Evolutionary conservation across 2,888 invertebrate genomes (phyloP).

Genomic region (Caenorhabditis sp.): DNA sequence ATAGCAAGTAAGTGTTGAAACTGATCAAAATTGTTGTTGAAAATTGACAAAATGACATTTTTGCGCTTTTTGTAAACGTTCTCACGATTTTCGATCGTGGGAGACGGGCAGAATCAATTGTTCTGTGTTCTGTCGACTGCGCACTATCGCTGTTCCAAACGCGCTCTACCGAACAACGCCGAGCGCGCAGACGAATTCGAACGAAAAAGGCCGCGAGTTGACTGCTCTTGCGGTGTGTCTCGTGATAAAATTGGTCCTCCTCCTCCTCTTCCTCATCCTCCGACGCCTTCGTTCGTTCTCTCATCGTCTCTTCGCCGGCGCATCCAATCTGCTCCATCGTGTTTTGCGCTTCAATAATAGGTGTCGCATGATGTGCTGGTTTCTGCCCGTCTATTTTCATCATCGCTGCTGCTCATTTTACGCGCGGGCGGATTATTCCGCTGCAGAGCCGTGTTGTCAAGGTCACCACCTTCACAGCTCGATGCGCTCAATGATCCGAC

Average conservation of each 20-base stretch:
- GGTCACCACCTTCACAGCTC: background rate
- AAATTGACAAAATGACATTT: no score
- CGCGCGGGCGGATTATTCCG: background rate
- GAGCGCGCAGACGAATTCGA: conserved; percentile 19
- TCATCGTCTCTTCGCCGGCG: background rate
- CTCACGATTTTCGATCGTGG: no score
- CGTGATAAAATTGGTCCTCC: conserved; percentile 33
- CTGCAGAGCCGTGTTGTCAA: no score
- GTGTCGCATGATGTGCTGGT: conserved; percentile 18
- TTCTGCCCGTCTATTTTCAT: conserved; percentile 3
- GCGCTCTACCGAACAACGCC: conserved; percentile 23
- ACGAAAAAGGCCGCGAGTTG: conserved; percentile 43
- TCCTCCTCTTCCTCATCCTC: background rate
- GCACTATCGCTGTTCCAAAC: conserved; percentile 8
- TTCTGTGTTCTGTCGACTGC: no score
- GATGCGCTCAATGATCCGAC: no score
- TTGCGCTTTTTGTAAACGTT: no score
- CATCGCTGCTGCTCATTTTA: background rate
- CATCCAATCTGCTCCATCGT: conserved; percentile 12
- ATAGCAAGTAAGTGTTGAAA: no score
- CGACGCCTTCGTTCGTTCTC: background rate
- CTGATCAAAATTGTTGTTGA: no score
- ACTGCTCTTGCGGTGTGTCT: conserved; percentile 4
- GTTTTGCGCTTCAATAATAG: conserved; percentile 32
- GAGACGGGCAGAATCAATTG: no score